phyloP scores from a whole-genome alignment of 2,888 invertebrate genomes.

The Bombylius discolor region DNA sequence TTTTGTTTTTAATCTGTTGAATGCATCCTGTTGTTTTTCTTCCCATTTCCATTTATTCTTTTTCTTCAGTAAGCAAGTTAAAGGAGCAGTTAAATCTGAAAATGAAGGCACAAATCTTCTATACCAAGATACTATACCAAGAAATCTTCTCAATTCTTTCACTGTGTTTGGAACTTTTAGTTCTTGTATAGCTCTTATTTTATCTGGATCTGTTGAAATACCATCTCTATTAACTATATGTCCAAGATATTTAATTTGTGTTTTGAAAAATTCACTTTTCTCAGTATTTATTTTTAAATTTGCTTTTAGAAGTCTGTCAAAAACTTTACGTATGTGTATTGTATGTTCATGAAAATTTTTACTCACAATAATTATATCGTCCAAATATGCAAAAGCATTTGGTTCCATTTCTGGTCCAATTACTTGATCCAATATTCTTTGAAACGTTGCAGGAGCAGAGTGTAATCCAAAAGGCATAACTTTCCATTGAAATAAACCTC shows the following conservation, averaged over 20 bases:
- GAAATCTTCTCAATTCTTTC: too few species aligned
- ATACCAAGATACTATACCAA: background rate
- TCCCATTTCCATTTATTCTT: conserved; percentile 1
- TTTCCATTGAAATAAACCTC: background rate
- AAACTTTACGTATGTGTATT: background rate
- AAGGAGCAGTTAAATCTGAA: background rate
- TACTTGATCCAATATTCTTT: background rate
- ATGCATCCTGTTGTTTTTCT: background rate
- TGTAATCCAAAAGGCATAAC: background rate
- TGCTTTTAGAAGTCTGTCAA: background rate
- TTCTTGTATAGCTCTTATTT: background rate
- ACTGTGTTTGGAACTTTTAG: background rate
- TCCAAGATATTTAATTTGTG: conserved; percentile 2
- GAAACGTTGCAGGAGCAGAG: conserved; percentile 5
- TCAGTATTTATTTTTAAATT: background rate
- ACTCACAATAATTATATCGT: conserved; percentile 3
- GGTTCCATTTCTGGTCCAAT: conserved; percentile 1
- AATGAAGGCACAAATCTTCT: background rate
- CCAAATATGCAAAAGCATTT: conserved; percentile 3
- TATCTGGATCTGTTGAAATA: background rate
- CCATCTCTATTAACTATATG: conserved; percentile 2
- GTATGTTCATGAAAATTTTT: conserved; percentile 1
- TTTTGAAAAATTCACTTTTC: background rate
- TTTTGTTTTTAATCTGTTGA: background rate
- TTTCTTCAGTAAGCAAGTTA: background rate